phyloP scores from a whole-genome alignment of 2,888 invertebrate genomes.

The Malacosoma neustria region DNA sequence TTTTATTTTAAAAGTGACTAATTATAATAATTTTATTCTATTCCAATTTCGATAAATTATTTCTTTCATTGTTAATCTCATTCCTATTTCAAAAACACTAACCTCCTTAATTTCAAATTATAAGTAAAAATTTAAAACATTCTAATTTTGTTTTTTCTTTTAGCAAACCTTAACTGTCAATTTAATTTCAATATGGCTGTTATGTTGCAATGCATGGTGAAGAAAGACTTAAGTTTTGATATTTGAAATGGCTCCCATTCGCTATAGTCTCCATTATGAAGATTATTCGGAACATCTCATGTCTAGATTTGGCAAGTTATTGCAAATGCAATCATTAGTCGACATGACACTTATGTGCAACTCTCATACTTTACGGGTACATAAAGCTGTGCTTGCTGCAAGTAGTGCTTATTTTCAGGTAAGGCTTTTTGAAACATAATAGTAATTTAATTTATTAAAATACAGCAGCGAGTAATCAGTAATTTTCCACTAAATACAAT shows the following conservation, averaged over 20 bases:
- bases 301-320: constrained; percentile 79
- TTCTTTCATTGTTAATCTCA: no score
- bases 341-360: constrained; percentile 85
- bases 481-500: no score
- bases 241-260: constrained; percentile 60
- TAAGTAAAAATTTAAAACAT: not conserved
- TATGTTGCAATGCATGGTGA: no score
- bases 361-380: constrained; percentile 82
- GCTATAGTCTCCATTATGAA: constrained; percentile 80
- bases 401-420: constrained; percentile 84
- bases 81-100: no score
- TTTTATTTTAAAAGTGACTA: no score
- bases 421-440: no score
- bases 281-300: constrained; percentile 81
- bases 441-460: no score
- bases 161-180: not conserved
- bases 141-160: constrained; percentile 1
- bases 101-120: not conserved
- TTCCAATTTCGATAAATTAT: no score
- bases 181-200: not conserved
- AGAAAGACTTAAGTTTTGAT: no score
- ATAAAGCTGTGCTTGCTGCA: constrained; percentile 82
- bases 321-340: constrained; percentile 83
- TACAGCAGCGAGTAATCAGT: no score
- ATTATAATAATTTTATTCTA: constrained; percentile 5